Base-by-base conservation (phyloP, 2,888 invertebrate genomes). In the Limnephilus auricula region DNA sequence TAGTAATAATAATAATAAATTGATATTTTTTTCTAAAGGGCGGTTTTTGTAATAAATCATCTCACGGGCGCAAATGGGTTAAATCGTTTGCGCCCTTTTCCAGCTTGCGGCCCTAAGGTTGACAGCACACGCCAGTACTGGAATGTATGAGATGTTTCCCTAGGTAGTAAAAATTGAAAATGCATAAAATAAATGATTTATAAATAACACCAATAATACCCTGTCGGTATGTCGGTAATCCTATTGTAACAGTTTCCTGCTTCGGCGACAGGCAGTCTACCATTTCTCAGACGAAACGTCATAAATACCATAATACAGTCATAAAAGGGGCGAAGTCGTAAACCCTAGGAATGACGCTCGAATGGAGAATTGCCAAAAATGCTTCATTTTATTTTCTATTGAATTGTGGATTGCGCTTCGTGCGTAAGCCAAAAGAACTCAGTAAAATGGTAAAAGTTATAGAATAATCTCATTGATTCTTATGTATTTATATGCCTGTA, bases 241-340 rank as follows among this genome's bases (percentile, higher is more conserved):
- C 85, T 45, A 85, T 85, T 85, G 85, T 85, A 25, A 45, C 45
- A 85, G 85, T 85, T 85, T 85, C 85, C 85, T 85, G 85, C 30
- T 85, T 85, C 13, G 85, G 85, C 85, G 85, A 85, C 85, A 30
- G 1, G 85, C 85, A 37, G 85, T 85, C 85, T 85, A 13, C 18
- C 25, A 37, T 40, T 30, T 85, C 40, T 82, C 82, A 37, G 82
- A 82, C 82, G 65, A 65, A 65, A 25, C 65, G 34, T 82, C 82
- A 25, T 82, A 82, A 82, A 82, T 31, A 3, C 80, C 80, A 32
- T 32, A 82, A 82, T 31, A 34, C 34, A 15, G 31, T 31, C 32
- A 82, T 25, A 80, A 82, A 40, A 40, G 12, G 65, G 25, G 65
- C 65, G 5, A 65, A 65, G 25, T 65, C 65, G 65, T 65, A 65